These are phyloP conservation scores for Scartelaos histophorus DNA, from an alignment of 2,113 vertebrate species.

Conservation along the genomic window DNA sequence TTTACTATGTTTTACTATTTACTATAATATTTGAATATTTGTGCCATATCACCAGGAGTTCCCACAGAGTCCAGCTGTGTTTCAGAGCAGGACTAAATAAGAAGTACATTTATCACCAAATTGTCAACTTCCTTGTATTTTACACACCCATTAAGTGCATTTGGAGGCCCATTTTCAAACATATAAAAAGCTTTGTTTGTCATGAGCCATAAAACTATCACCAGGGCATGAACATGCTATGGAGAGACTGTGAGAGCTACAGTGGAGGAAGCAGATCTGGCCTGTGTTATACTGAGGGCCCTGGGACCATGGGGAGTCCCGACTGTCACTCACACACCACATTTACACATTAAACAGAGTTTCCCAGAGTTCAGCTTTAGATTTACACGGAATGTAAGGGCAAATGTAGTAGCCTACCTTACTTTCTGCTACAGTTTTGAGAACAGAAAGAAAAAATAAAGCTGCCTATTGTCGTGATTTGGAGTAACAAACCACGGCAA, in stretches of 20 bases:
- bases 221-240: conserved; percentile 24
- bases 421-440: no score
- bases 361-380: conserved; percentile 45
- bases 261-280: conserved; percentile 53
- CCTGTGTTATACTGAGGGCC: conserved; percentile 15
- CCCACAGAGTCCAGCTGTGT: conserved; percentile 14
- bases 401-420: neutral
- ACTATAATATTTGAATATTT: neutral
- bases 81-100: neutral
- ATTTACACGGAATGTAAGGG: conserved; percentile 38
- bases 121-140: conserved; percentile 59
- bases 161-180: conserved; percentile 14
- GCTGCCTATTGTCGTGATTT: no score
- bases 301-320: neutral
- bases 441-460: no score
- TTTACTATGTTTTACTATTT: neutral
- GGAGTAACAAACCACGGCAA: no score
- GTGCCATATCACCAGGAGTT: conserved; percentile 5
- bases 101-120: conserved; percentile 26
- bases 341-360: conserved; percentile 24
- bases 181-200: conserved; percentile 52
- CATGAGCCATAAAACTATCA: conserved; percentile 58
- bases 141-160: conserved; percentile 35
- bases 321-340: conserved; percentile 27
- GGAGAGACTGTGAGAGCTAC: conserved; percentile 31